Evolutionary conservation across 2,888 invertebrate genomes (phyloP).

Genomic region (Mylabris sibirica): DNA sequence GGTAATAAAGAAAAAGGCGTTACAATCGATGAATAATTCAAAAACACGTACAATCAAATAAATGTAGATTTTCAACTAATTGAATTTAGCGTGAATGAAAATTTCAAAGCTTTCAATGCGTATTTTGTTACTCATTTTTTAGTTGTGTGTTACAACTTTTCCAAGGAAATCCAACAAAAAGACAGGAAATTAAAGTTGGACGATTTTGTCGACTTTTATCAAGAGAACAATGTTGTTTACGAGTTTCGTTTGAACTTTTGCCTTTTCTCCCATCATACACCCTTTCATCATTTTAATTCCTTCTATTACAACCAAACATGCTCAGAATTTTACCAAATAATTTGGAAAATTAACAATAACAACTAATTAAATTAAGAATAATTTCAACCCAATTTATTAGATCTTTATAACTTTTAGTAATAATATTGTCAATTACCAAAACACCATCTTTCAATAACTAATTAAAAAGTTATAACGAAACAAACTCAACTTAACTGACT

Average conservation of each 20-base stretch:
- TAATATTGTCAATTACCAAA: background rate
- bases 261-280: constrained; percentile 20
- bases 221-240: constrained; percentile 33
- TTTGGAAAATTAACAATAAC: background rate
- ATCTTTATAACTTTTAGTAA: too few species aligned
- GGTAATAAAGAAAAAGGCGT: background rate
- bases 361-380: background rate
- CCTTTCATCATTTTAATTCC: constrained; percentile 15
- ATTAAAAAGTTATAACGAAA: background rate
- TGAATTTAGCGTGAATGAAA: background rate
- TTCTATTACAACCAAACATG: background rate
- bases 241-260: constrained; percentile 30
- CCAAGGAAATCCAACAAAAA: constrained; percentile 26
- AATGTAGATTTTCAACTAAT: background rate
- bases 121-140: background rate
- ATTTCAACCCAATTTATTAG: background rate
- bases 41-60: background rate
- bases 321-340: background rate
- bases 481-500: background rate
- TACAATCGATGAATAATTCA: constrained; percentile 1
- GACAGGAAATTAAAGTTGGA: constrained; percentile 30
- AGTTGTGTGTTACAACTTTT: constrained; percentile 3
- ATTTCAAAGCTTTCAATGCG: background rate
- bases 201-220: constrained; percentile 31
- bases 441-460: background rate